Base-by-base conservation (phyloP, 64 coral and sea anemone species). In the Actinia tenebrosa region DNA sequence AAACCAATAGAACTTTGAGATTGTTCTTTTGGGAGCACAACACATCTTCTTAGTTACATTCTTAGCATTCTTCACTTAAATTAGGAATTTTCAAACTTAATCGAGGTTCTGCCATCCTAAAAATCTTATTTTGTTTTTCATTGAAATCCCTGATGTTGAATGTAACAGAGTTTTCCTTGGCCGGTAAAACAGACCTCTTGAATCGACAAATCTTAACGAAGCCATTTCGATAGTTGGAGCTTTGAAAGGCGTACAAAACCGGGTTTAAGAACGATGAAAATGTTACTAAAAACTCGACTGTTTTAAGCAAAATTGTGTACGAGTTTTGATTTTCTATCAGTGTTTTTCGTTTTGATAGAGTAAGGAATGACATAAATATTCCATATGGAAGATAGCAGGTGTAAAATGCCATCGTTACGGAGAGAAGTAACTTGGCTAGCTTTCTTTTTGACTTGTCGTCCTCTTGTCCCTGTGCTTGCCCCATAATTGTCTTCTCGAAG, bases 181-280 rank as follows among this genome's bases (percentile, higher is more conserved):
- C 19, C 9, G 18, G 18, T 23, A n/a, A n/a, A 69, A 45, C 37
- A 44, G 37, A 4, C 47, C 47, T 50, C 47, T 50, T 45, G 37
- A 79, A 17, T 13, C 77, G 77, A 19, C 30, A 79, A 45, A 79
- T 79, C 26, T 63, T 84, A 26, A 80, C 69, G 20, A 93, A 93
- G 44, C 91, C 91, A 43, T 80, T 30, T 77, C 91, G 23, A 44
- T 93, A 93, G 56, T 93, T 93, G 56, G 87, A 86, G 30, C 87
- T 93, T 2, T 88, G 91, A 66, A 85, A 93, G 18, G 91, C 91
- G 66, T 93, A 93, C n/a, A 93, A 53, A 64, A 93, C 17, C 18
- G 91, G 91, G 64, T 93, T 93, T 60, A 92, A 43, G 71, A 84
- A 88, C 5, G 90, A 92, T 43, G 77, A 83, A 15, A 45, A 92